phyloP scores from a whole-genome alignment of 2,797 vertebrate genomes.

The Pseudomugil gertrudae region DNA sequence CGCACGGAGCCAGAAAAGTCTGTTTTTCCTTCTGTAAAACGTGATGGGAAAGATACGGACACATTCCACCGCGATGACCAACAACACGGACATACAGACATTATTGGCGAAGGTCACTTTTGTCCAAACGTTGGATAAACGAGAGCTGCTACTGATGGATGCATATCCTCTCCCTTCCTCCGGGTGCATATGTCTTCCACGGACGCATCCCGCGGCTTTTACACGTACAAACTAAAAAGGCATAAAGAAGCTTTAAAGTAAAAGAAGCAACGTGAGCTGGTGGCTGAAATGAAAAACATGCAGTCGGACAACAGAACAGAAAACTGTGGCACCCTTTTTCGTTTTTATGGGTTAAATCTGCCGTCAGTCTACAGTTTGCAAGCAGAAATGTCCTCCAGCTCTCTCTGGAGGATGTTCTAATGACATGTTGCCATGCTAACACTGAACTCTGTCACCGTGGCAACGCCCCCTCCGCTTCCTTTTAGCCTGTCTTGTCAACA shows the following conservation, averaged over 20 bases:
- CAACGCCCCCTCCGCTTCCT: conserved; percentile 50
- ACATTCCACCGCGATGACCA: conserved; percentile 59
- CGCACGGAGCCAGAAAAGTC: conserved; percentile 29
- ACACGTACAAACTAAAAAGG: conserved; percentile 62
- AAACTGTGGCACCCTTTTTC: conserved; percentile 80
- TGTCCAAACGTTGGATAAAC: conserved; percentile 54
- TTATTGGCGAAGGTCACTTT: conserved; percentile 78
- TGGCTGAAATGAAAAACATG: conserved; percentile 75
- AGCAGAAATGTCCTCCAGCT: conserved; percentile 21
- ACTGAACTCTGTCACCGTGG: conserved; percentile 62
- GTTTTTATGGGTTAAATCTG: conserved; percentile 39
- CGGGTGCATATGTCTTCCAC: conserved; percentile 41
- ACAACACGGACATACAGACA: conserved; percentile 56
- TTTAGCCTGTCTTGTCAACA: conserved; percentile 37
- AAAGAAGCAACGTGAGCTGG: conserved; percentile 41
- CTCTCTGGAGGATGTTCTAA: conserved; percentile 14
- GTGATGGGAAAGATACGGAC: conserved; percentile 15
- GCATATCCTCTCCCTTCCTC: conserved; percentile 20
- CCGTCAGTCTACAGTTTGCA: conserved; percentile 29
- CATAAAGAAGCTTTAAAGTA: conserved; percentile 67
- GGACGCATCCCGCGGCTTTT: conserved; percentile 52
- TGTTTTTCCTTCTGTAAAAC: conserved; percentile 6
- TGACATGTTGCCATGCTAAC: conserved; percentile 63
- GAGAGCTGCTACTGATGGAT: conserved; percentile 56
- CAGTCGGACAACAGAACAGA: conserved; percentile 72